Base-by-base conservation (phyloP, 2,113 vertebrate genomes). In the Platichthys stellatus region DNA sequence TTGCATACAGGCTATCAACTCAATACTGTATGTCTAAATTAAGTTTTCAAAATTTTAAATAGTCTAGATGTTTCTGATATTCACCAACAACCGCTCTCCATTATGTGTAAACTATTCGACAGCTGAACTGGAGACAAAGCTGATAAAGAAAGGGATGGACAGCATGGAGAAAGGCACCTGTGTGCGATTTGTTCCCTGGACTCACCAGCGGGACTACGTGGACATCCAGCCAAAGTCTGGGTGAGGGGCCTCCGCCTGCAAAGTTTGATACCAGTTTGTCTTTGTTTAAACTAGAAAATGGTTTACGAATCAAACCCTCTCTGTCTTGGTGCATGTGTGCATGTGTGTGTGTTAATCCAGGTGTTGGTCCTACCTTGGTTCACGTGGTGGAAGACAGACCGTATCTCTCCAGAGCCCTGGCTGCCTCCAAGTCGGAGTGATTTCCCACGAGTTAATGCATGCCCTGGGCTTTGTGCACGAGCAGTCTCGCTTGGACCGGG, bases 181-280 rank as follows among this genome's bases (percentile, higher is more conserved):
- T 66, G 92, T 97, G 74, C 90, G 90, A 6, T 97, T 97, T 88
- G 92, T 96, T 81, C 94, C 93, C 5, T 85, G 77, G 68, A 96
- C 95, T 63, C 94, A 94, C 77, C 94, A 97, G 92, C 80, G 62
- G 56, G 95, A 97, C 92, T 97, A 93, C 0, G 83, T 96, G 8
- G 93, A 95, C 65, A 93, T 97, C 78, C 93, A 95, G 84, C 89
- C 87, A 59, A 95, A 95, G 75, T 90, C 95, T 71, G 95, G 95
- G 96, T 96, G 87, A 94, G 93, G 51, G 60, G 38, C 57, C 14
- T 53, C n/a, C n/a, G 45, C 53, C 26, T 60, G 38, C 10, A 66
- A 64, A 72, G 28, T 75, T 49, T 57, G 2, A 68, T 62, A 31
- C 49, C 6, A 68, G 17, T 4, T 10, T 12, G 38, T 26, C 38